phyloP scores from a whole-genome alignment of 1,140 invertebrate genomes.

The Diplogasteroides magnus region DNA sequence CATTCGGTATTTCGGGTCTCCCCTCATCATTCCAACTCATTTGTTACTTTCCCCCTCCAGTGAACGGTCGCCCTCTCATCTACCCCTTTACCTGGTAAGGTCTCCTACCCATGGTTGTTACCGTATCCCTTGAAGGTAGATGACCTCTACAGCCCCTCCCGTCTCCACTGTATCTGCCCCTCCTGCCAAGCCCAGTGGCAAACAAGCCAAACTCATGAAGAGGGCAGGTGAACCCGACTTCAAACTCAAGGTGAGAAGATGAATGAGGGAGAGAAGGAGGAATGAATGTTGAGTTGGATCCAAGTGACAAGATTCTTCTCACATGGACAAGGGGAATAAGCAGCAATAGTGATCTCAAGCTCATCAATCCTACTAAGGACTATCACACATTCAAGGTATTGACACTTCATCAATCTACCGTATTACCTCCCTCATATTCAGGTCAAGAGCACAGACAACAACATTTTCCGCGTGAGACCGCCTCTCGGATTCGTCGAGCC shows the following conservation, averaged over 20 bases:
- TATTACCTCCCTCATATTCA: conserved; percentile 6
- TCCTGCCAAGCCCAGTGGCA: too few species aligned
- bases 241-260: conserved; percentile 36
- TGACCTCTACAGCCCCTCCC: too few species aligned
- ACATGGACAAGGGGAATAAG: conserved; percentile 12
- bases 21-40: too few species aligned
- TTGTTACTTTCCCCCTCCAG: too few species aligned
- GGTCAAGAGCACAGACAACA: conserved; percentile 43
- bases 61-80: too few species aligned
- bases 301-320: conserved; percentile 26
- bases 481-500: conserved; percentile 35
- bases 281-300: conserved; percentile 9
- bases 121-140: too few species aligned
- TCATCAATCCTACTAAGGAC: conserved; percentile 32
- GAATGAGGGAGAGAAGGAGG: not conserved
- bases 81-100: too few species aligned
- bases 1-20: too few species aligned
- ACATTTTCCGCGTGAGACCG: conserved; percentile 40
- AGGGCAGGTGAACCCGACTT: conserved; percentile 35
- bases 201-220: conserved; percentile 18
- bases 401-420: not conserved
- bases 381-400: conserved; percentile 36
- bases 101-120: too few species aligned
- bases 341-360: conserved; percentile 23
- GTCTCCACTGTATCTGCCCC: too few species aligned